These are phyloP conservation scores for Suillia variegata DNA, from an alignment of 2,888 invertebrate species.

Conservation along the genomic window DNA sequence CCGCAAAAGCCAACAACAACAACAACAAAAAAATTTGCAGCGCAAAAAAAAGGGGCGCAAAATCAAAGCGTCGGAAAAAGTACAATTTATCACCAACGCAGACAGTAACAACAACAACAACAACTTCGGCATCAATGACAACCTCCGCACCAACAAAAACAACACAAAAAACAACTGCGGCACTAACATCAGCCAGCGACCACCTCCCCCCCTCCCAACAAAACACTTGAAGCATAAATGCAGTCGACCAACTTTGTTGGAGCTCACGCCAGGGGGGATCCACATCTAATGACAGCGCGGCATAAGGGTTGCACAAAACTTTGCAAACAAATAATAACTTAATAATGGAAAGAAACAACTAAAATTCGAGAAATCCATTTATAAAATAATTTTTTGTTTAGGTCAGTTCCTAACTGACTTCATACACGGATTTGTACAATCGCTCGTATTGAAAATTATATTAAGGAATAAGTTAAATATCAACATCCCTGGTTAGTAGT, in stretches of 20 bases:
- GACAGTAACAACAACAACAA: not conserved
- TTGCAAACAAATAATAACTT: too few species aligned
- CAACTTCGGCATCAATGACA: slow-evolving; percentile 2
- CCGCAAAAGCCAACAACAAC: not conserved
- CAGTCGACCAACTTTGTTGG: too few species aligned
- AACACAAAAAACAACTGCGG: not conserved
- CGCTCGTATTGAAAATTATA: too few species aligned
- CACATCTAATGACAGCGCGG: not conserved
- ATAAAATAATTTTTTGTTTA: too few species aligned
- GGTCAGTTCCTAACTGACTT: too few species aligned
- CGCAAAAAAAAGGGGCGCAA: not conserved
- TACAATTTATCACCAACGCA: too few species aligned
- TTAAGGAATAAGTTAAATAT: too few species aligned
- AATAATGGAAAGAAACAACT: too few species aligned
- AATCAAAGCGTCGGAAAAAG: not conserved
- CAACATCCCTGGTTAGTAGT: too few species aligned
- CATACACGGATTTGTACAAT: too few species aligned
- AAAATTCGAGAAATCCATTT: too few species aligned
- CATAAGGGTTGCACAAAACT: too few species aligned
- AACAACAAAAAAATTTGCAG: not conserved
- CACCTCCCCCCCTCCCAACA: not conserved
- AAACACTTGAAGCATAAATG: not conserved
- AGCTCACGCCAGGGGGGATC: not conserved
- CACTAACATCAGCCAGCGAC: not conserved
- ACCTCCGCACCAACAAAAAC: not conserved